Conservation (phyloP, 2,888 invertebrate species). For the Trachelus troglodyta region DNA sequence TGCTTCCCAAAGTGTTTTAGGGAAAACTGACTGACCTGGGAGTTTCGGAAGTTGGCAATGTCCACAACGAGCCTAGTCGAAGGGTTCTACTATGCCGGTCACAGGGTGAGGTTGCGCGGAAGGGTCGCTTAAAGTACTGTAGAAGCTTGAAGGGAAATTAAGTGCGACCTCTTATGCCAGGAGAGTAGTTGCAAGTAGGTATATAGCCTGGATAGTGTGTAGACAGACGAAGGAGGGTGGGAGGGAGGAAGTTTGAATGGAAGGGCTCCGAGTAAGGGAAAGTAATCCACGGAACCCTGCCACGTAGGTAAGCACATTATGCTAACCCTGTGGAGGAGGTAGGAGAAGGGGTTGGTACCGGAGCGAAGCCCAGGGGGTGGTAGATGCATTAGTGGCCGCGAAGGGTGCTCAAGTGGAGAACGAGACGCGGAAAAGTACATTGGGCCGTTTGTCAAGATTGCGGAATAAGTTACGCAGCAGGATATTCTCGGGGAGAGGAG, state of each 20-base stretch:
- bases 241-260: constrained; percentile 8
- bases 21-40: too few relatives aligned
- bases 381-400: constrained; percentile 39
- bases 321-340: constrained; percentile 34
- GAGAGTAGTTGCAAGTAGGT: not conserved
- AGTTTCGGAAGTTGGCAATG: too few relatives aligned
- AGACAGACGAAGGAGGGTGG: not conserved
- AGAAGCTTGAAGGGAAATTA: constrained; percentile 28
- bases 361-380: constrained; percentile 13
- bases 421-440: constrained; percentile 38
- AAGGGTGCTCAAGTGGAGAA: constrained; percentile 14
- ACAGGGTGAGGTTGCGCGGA: not conserved
- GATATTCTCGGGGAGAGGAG: constrained; percentile 7
- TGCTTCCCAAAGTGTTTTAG: too few relatives aligned
- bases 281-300: constrained; percentile 9
- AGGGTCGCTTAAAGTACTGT: not conserved
- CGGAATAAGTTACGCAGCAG: constrained; percentile 35
- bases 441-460: constrained; percentile 48
- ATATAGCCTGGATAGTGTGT: too few relatives aligned
- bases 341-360: constrained; percentile 15
- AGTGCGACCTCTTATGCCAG: constrained; percentile 31
- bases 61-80: too few relatives aligned
- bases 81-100: too few relatives aligned
- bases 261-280: not conserved
- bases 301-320: constrained; percentile 37